These are phyloP conservation scores for Hydrochoerus hydrochaeris DNA, from an alignment of 2,113 vertebrate species.

Conservation along the genomic window DNA sequence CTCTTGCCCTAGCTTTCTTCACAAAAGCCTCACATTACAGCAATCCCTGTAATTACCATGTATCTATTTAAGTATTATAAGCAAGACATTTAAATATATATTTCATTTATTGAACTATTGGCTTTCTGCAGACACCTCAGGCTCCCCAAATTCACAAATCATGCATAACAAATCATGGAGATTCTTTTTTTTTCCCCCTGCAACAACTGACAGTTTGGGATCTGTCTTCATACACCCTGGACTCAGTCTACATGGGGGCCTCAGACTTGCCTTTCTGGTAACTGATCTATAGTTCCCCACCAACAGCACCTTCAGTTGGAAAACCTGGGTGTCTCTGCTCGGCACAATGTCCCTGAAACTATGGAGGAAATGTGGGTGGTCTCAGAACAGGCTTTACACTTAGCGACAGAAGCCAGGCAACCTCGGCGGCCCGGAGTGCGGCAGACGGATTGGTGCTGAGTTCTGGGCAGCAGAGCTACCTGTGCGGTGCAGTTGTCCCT, in stretches of 20 bases:
- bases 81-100: neutral
- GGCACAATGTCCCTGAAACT: neutral
- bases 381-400: fast-evolving
- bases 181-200: neutral
- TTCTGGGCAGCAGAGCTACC: fast-evolving
- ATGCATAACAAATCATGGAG: neutral
- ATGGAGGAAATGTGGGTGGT: neutral
- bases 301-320: neutral
- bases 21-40: neutral
- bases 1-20: neutral
- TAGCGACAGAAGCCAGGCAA: too few relatives aligned
- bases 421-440: neutral
- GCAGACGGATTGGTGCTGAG: too few relatives aligned
- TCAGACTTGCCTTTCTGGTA: neutral
- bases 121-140: neutral
- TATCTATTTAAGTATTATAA: neutral
- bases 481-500: fast-evolving
- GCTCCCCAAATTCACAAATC: neutral
- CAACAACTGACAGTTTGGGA: neutral
- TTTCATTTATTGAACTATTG: neutral
- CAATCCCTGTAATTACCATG: too few relatives aligned
- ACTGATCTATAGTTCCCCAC: fast-evolving
- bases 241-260: neutral
- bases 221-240: neutral
- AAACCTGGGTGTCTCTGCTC: neutral